A percentile compares a stretch with the other conserved stretches of the same genome.
These are phyloP conservation scores for Melanerpes formicivorus DNA, from an alignment of 2,113 vertebrate genomes.

Conservation along the genomic window DNA sequence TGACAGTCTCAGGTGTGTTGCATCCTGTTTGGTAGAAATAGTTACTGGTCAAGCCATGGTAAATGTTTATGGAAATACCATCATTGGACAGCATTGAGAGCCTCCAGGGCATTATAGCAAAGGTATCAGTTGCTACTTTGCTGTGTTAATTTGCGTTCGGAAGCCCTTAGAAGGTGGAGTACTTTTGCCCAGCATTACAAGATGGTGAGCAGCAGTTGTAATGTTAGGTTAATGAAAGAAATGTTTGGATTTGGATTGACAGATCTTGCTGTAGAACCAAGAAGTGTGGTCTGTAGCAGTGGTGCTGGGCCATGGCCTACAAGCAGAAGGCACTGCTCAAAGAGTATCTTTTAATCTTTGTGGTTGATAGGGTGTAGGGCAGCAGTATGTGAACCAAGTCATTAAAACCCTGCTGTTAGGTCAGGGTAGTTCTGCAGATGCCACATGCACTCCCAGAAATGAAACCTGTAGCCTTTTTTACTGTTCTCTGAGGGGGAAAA, in stretches of 20 bases:
- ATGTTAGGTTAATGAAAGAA: neutral
- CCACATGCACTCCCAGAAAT: neutral
- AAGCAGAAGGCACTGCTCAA: neutral
- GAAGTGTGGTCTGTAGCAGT: neutral
- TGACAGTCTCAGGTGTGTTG: neutral
- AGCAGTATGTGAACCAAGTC: neutral
- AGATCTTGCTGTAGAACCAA: neutral
- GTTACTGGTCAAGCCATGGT: neutral
- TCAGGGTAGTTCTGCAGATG: neutral
- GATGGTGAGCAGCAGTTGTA: neutral
- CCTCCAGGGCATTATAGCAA: neutral
- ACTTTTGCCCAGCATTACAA: rapidly evolving
- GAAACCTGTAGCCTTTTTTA: neutral
- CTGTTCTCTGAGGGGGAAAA: neutral
- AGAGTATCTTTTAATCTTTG: neutral
- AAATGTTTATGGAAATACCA: neutral
- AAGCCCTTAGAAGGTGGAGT: neutral
- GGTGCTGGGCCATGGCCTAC: neutral
- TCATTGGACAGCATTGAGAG: neutral
- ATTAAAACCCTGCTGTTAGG: neutral
- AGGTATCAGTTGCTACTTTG: neutral
- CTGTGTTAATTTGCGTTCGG: neutral
- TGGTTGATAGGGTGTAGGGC: neutral
- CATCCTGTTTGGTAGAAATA: neutral
- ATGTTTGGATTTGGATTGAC: neutral